Evolutionary conservation across 2,888 invertebrate genomes (phyloP), one percentile per base, ranked within the genome.

Genomic region (Oxytorus armatus): DNA sequence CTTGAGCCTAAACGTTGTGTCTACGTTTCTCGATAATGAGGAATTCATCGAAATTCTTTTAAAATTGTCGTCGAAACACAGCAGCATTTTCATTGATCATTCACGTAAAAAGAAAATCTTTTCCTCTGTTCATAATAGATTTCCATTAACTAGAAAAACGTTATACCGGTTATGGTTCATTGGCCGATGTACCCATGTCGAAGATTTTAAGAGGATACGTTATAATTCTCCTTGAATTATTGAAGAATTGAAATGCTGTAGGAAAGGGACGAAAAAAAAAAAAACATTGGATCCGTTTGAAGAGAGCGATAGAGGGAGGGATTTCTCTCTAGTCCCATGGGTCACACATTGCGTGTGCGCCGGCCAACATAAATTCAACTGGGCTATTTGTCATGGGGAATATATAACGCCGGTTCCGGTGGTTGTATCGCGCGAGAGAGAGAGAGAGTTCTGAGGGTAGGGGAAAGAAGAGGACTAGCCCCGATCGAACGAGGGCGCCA

Each of bases 401-500:
- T 69, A 68, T 69, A 65, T 65, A 65, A 72, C 70, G 69, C 36
- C 59, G 69, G 42, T 79, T 74, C 74, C 73, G 73, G 59, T 70
- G 57, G 69, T 44, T 14, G 36, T 70, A 68, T 72, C 65, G 14
- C 53, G 65, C 47, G 44, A 21, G 70, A 61, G 59, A 57, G 14
- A 44, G 65, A 55, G 44, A 21, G 70, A 61, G 59, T 68, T 69
- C 57, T 49, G 23, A 36, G n/a, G n/a, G n/a, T n/a, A 55, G 42
- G 49, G 51, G 16, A 61, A 66, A 59, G 68, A 39, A 51, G 70
- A 44, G 73, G 47, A 63, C 39, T 66, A 59, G 59, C 39, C 47
- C 53, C 68, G 42, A 79, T 77, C 75, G 66, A 77, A 79, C 36
- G 65, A 75, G 77, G 79, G 55, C 73, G 23, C 55, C 36, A 29